Percentiles rank a stretch among this genome's conserved stretches.
phyloP scores from a whole-genome alignment of 2,888 invertebrate genomes.

The Drosophila testacea region DNA sequence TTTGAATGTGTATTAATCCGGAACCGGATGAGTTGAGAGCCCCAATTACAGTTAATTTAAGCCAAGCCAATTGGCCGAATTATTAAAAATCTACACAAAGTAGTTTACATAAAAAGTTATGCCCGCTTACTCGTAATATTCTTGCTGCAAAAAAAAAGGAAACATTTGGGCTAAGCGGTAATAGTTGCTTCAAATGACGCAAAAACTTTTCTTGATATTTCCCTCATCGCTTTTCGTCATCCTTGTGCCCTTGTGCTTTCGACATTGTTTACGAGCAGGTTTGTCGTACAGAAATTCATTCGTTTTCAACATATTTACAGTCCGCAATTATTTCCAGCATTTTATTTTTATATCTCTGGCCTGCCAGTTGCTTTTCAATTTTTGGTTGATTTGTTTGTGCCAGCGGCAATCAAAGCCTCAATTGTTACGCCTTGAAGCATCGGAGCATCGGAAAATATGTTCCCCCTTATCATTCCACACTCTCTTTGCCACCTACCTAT shows the following conservation, averaged over 20 bases:
- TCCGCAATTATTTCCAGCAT: constrained; percentile 71
- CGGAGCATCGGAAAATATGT: constrained; percentile 8
- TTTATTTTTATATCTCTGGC: constrained; percentile 58
- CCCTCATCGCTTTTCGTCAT: background rate
- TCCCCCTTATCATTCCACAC: background rate
- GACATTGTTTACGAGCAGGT: constrained; percentile 19
- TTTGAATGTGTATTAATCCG: background rate
- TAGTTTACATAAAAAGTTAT: background rate
- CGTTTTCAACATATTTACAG: constrained; percentile 53
- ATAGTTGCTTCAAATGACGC: background rate
- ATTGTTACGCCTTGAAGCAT: constrained; percentile 56
- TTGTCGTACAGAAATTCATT: constrained; percentile 22
- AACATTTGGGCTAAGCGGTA: background rate
- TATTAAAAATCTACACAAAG: background rate
- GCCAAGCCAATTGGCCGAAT: background rate
- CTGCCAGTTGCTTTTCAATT: constrained; percentile 53
- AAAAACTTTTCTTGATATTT: background rate
- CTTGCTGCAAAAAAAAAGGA: background rate
- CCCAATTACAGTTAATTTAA: constrained; percentile 1
- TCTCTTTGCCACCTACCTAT: background rate
- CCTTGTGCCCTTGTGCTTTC: background rate
- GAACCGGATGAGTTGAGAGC: background rate
- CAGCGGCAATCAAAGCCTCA: constrained; percentile 65
- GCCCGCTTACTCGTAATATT: background rate
- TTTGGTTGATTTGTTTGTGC: constrained; percentile 65